These are phyloP conservation scores for Styela plicata DNA, from an alignment of 23 tunicate species.

Conservation along the genomic window DNA sequence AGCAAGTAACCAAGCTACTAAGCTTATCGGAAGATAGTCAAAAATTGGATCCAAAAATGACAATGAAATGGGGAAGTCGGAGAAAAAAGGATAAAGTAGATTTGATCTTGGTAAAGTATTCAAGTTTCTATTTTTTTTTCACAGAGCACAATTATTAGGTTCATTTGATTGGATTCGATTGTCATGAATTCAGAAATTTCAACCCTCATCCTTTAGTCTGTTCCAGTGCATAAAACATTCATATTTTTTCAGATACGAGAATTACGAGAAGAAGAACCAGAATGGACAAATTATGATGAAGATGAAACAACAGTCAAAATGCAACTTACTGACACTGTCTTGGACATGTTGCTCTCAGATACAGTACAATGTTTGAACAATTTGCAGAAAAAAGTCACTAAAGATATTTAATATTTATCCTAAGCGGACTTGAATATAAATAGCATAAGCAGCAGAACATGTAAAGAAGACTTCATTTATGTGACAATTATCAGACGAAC, in stretches of 20 bases:
- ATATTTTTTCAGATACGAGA: slow-evolving; percentile 50
- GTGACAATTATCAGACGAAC: no score
- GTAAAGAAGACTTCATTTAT: no score
- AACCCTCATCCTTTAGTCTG: no score
- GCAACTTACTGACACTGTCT: slow-evolving; percentile 66
- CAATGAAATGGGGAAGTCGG: slow-evolving; percentile 69
- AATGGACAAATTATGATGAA: slow-evolving; percentile 76
- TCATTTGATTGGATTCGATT: no score
- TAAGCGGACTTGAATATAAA: no score
- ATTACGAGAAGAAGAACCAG: slow-evolving; percentile 71
- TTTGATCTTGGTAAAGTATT: slow-evolving; percentile 61
- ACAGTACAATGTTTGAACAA: slow-evolving; percentile 36
- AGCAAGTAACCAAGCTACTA: slow-evolving; percentile 38
- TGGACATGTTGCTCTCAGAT: slow-evolving; percentile 60
- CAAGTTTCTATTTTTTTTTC: no score
- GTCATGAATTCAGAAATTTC: no score
- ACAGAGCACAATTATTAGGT: no score
- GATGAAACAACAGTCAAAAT: slow-evolving; percentile 76
- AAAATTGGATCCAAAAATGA: slow-evolving; percentile 8
- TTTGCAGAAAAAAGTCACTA: slow-evolving; percentile 18
- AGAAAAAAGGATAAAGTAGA: slow-evolving; percentile 80
- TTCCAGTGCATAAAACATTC: no score
- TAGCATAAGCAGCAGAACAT: no score
- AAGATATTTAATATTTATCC: no score
- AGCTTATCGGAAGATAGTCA: slow-evolving; percentile 24